These are phyloP conservation scores for Typhlichthys subterraneus DNA, from an alignment of 2,797 vertebrate species.

Conservation along the genomic window DNA sequence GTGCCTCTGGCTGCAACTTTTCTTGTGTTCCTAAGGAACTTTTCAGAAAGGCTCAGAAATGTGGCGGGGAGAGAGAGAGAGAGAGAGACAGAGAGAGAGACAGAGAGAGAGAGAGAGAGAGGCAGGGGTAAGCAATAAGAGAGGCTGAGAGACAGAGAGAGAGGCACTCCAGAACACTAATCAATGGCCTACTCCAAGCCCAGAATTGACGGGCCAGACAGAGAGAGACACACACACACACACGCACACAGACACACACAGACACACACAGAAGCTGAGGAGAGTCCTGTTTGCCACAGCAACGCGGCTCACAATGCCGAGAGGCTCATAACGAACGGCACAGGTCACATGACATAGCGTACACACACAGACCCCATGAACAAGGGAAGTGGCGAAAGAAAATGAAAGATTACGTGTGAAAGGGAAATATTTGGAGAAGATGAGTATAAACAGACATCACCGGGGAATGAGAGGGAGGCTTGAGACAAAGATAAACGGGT, in stretches of 20 bases:
- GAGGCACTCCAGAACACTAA: conserved; percentile 55
- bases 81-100: conserved; percentile 50
- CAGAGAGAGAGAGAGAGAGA: conserved; percentile 28
- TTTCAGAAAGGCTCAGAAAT: conserved; percentile 80
- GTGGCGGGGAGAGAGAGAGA: conserved; percentile 56
- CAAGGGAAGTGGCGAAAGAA: conserved; percentile 7
- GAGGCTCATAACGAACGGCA: conserved; percentile 57
- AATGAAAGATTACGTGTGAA: conserved; percentile 27
- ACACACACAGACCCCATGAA: conserved; percentile 31
- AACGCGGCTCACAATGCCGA: conserved; percentile 58
- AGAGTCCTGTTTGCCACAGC: conserved; percentile 63
- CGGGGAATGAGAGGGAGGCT: not conserved
- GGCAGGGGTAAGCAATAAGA: not conserved
- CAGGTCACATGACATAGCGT: conserved; percentile 47
- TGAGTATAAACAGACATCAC: conserved; percentile 10
- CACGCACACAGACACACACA: conserved; percentile 20
- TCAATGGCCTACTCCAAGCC: conserved; percentile 65
- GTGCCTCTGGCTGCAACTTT: conserved; percentile 81
- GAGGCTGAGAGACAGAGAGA: conserved; percentile 1
- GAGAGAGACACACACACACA: conserved; percentile 24
- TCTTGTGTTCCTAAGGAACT: conserved; percentile 85
- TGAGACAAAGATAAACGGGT: conserved; percentile 21
- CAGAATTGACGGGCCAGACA: conserved; percentile 33
- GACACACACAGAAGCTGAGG: conserved; percentile 36
- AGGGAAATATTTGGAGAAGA: conserved; percentile 22